phyloP scores from a whole-genome alignment of 1,140 invertebrate genomes.

The Drosophila erecta region DNA sequence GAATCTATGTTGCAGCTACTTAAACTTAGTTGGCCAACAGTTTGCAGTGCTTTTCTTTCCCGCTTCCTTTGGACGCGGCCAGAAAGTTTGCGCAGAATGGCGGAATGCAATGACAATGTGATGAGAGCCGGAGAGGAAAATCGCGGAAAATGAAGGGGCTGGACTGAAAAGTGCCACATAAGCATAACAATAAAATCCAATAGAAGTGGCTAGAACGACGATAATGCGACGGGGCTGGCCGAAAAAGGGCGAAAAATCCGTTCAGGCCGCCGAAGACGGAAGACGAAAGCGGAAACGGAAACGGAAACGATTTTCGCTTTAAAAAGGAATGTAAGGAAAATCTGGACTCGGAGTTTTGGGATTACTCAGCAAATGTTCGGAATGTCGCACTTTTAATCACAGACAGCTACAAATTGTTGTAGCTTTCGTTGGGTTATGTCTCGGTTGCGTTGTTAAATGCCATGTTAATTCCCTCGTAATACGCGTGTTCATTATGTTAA shows the following conservation, averaged over 20 bases:
- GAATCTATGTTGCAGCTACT: constrained; percentile 54
- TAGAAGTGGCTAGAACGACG: constrained; percentile 27
- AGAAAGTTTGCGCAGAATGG: constrained; percentile 5
- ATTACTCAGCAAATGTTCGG: constrained; percentile 51
- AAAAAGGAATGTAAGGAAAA: neutral
- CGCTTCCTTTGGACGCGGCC: constrained; percentile 13
- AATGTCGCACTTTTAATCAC: constrained; percentile 56
- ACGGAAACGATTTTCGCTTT: constrained; percentile 17
- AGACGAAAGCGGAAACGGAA: constrained; percentile 3
- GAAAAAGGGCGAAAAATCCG: neutral
- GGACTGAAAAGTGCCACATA: constrained; percentile 49
- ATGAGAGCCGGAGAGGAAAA: constrained; percentile 8
- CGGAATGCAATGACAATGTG: constrained; percentile 22
- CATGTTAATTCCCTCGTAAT: constrained; percentile 78
- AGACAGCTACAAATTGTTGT: constrained; percentile 49
- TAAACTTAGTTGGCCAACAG: constrained; percentile 51
- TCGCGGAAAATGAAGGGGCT: constrained; percentile 3
- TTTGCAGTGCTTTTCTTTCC: constrained; percentile 34
- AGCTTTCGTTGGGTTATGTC: constrained; percentile 41
- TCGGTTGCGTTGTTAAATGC: constrained; percentile 70
- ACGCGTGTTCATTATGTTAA: constrained; percentile 82
- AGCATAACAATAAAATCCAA: constrained; percentile 62
- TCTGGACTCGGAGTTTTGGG: constrained; percentile 30
- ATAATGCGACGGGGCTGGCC: constrained; percentile 25
- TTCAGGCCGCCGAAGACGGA: constrained; percentile 1